Evolutionary conservation across 2,888 invertebrate genomes (phyloP).

Genomic region (Clepsis dumicolana): DNA sequence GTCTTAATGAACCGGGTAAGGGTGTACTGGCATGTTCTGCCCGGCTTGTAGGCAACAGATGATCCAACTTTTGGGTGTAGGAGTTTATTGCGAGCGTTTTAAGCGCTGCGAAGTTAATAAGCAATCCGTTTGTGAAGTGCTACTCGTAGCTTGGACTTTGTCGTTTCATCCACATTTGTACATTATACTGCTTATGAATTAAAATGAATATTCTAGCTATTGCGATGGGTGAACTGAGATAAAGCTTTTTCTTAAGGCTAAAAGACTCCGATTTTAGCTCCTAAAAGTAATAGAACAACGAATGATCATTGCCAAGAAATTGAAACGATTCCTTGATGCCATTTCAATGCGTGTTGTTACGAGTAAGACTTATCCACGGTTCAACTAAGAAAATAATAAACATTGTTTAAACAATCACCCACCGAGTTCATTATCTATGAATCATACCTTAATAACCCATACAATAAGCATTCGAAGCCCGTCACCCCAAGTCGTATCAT

Average conservation of each 20-base stretch:
- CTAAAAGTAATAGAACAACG: too few relatives aligned
- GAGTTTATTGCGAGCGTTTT: slow-evolving; percentile 6
- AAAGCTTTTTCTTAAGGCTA: too few relatives aligned
- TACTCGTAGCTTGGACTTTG: not conserved
- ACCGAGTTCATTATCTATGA: not conserved
- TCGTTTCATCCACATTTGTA: not conserved
- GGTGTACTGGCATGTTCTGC: slow-evolving; percentile 25
- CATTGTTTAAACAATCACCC: too few relatives aligned
- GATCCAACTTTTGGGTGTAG: slow-evolving; percentile 17
- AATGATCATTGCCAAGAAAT: too few relatives aligned
- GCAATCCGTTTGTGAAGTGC: not conserved
- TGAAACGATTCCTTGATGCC: too few relatives aligned
- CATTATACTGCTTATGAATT: not conserved
- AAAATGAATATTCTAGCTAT: not conserved
- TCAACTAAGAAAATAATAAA: too few relatives aligned
- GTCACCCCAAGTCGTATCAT: not conserved
- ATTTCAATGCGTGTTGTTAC: too few relatives aligned
- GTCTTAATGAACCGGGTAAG: slow-evolving; percentile 35
- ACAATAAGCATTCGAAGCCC: not conserved
- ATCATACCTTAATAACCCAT: not conserved
- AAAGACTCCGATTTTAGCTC: too few relatives aligned
- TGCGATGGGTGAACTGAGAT: not conserved
- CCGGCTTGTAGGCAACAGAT: slow-evolving; percentile 17
- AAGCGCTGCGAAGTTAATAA: not conserved
- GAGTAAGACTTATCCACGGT: too few relatives aligned